phyloP scores from a whole-genome alignment of 1,140 invertebrate genomes.

The Leptinotarsa defecta region DNA sequence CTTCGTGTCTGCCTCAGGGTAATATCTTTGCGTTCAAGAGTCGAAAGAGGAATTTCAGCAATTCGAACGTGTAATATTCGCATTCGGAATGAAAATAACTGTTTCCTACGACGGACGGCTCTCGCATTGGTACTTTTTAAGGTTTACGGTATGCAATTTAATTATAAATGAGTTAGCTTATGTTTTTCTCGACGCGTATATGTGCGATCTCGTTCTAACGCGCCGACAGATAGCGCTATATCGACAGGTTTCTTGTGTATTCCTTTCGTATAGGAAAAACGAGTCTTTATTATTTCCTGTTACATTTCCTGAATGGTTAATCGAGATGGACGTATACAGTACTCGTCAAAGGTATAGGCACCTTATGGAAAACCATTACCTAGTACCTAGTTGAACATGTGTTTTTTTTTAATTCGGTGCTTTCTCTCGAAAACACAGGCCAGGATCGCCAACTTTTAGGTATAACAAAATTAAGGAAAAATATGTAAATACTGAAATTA shows the following conservation, averaged over 20 bases:
- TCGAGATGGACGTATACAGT: not conserved
- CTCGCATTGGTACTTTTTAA: not conserved
- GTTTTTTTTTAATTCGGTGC: no score
- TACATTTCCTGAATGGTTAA: constrained; percentile 3
- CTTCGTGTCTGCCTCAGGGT: not conserved
- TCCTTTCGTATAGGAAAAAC: constrained; percentile 2
- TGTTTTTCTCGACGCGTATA: not conserved
- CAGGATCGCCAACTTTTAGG: no score
- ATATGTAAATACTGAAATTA: no score
- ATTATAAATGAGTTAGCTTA: not conserved
- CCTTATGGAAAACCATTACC: no score
- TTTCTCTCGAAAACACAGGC: no score
- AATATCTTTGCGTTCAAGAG: constrained; percentile 1
- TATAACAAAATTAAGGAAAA: no score
- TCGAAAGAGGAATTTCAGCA: not conserved
- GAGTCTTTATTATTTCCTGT: not conserved
- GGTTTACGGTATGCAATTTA: constrained; percentile 6
- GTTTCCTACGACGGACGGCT: not conserved
- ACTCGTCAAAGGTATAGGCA: no score
- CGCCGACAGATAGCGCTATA: not conserved
- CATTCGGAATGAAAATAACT: constrained; percentile 3
- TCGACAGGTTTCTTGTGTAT: not conserved
- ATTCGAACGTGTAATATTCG: constrained; percentile 5
- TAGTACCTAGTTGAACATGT: no score
- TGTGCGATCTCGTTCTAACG: constrained; percentile 1